Conservation (phyloP, 1,140 invertebrate genomes). For the Drosophila rufa region DNA sequence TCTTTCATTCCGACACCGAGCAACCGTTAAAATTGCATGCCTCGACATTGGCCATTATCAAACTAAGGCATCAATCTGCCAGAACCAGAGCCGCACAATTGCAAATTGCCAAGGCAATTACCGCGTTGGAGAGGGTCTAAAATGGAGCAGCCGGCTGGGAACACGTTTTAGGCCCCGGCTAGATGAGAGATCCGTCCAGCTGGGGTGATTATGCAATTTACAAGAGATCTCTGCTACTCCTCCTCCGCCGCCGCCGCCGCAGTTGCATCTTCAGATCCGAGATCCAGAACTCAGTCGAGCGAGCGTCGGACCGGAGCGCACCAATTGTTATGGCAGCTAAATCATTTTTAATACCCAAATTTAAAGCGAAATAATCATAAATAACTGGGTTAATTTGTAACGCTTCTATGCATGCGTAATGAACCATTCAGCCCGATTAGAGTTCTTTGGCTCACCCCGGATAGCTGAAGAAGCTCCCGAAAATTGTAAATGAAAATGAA, state of each 20-base stretch:
- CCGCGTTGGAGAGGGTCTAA: slow-evolving; percentile 26
- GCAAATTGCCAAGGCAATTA: slow-evolving; percentile 74
- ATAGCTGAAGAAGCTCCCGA: slow-evolving; percentile 17
- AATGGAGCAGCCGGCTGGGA: slow-evolving; percentile 63
- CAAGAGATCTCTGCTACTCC: slow-evolving; percentile 38
- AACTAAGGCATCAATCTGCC: slow-evolving; percentile 76
- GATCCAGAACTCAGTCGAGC: slow-evolving; percentile 2
- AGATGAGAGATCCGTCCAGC: slow-evolving; percentile 30
- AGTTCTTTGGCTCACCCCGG: slow-evolving; percentile 20
- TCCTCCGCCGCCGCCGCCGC: neutral
- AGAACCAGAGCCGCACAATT: slow-evolving; percentile 67
- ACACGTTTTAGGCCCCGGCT: slow-evolving; percentile 54
- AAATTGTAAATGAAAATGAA: slow-evolving; percentile 67
- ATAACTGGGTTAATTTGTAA: slow-evolving; percentile 84
- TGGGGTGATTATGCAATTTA: slow-evolving; percentile 76
- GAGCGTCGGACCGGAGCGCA: neutral
- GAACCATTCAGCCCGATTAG: slow-evolving; percentile 70
- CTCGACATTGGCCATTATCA: slow-evolving; percentile 74
- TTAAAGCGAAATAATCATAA: slow-evolving; percentile 73
- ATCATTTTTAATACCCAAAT: slow-evolving; percentile 73
- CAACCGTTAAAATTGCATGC: slow-evolving; percentile 80
- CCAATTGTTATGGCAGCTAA: slow-evolving; percentile 48
- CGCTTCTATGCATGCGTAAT: slow-evolving; percentile 77
- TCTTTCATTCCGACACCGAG: slow-evolving; percentile 32
- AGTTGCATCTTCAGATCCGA: slow-evolving; percentile 22